Evolutionary conservation across 2,888 invertebrate species (phyloP), one percentile per base, ranked within the genome.

Genomic region (Lottia scabra): DNA sequence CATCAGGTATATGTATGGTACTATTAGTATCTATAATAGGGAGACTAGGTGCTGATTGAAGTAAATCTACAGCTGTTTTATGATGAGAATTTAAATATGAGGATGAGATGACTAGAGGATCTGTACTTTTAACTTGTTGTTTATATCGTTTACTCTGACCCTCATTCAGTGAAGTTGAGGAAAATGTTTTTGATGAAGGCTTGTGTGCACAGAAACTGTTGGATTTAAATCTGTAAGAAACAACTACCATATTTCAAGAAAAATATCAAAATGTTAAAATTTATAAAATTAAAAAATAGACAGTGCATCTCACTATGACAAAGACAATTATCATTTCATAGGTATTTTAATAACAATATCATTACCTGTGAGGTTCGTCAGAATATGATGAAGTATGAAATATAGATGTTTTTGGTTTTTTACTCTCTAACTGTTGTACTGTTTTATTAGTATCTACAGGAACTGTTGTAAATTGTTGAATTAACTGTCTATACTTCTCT

Each of bases 381-480:
- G 38, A 38, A 38, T 8, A 38, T 38, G 38, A 38, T 38, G 38
- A 8, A 6, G 3, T 38, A 38, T 38, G 38, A 6, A 38, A 38
- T 38, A 38, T 8, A 38, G 38, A 38, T 38, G 68, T 63, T 19
- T 30, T 63, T 45, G 62, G 67, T 12, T 67, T 71, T 62, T 63
- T 26, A 65, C 8, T 23, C 27, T 43, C 64, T 44, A 44, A 27
- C 16, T 63, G 66, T 15, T 46, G 67, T 46, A 10, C 26, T 27
- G 65, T 30, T 30, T 38, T 44, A 6, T 48, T 56, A 4, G 15
- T 63, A 63, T 45, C n/a, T 10, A 79, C 65, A 15, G 78, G 75
- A 15, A 79, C 75, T 63, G 76, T 73, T 26, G 81, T 84, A 69
- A 81, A 84, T 56, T 83, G 81, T 75, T 85, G 82, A 4, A 87